These are phyloP conservation scores for Strigamia maritima DNA, from an alignment of 2,888 invertebrate genomes.

Conservation along the genomic window DNA sequence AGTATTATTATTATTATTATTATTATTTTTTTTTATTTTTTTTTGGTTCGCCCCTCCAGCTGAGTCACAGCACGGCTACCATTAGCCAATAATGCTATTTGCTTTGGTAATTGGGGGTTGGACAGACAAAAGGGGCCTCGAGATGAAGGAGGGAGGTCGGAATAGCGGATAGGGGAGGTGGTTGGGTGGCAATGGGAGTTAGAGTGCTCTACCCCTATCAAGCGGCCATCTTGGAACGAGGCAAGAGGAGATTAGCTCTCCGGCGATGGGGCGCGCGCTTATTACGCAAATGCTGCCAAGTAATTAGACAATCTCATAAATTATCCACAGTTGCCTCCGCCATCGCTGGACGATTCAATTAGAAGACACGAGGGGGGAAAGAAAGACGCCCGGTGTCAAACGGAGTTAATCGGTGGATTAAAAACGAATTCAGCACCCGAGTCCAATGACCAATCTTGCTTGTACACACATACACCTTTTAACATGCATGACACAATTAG, in stretches of 20 bases:
- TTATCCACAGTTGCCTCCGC: background rate
- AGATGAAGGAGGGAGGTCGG: background rate
- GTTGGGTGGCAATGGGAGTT: background rate
- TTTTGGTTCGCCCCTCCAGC: background rate
- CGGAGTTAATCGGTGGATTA: constrained; percentile 31
- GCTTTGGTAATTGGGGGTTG: constrained; percentile 31
- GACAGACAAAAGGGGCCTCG: background rate
- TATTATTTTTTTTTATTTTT: background rate
- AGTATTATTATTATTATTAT: background rate
- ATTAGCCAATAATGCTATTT: constrained; percentile 26
- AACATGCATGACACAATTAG: constrained; percentile 42
- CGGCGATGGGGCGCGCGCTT: constrained; percentile 9
- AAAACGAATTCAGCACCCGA: constrained; percentile 14
- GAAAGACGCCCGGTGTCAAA: constrained; percentile 2
- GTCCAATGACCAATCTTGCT: background rate
- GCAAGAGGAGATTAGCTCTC: constrained; percentile 8
- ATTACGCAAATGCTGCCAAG: constrained; percentile 35
- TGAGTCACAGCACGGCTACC: background rate
- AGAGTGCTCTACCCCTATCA: background rate
- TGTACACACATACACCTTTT: constrained; percentile 10
- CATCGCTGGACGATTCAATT: constrained; percentile 23
- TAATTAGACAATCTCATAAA: constrained; percentile 30
- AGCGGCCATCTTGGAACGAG: constrained; percentile 2
- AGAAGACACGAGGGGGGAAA: background rate
- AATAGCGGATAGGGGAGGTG: background rate